phyloP scores from a whole-genome alignment of 2,113 vertebrate species.

The Lathamus discolor region DNA sequence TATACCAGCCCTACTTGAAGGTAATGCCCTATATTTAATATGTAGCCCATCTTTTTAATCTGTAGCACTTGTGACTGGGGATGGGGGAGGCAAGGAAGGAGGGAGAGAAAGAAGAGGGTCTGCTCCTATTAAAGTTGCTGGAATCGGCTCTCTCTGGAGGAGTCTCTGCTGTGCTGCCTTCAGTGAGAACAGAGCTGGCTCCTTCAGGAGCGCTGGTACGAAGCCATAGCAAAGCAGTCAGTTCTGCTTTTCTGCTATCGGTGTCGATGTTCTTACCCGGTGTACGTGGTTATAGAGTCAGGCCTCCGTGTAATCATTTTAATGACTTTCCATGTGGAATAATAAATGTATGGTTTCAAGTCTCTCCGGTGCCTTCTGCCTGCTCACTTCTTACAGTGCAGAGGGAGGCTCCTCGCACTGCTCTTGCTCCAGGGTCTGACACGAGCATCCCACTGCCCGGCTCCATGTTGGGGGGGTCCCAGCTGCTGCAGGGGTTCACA shows the following conservation, averaged over 20 bases:
- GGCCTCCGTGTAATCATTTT: conserved; percentile 51
- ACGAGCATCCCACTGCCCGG: rapidly evolving
- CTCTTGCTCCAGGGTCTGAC: not conserved
- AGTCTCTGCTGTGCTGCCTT: not conserved
- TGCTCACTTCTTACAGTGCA: not conserved
- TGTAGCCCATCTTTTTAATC: conserved; percentile 59
- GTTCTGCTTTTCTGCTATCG: not conserved
- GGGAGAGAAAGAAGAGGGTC: not conserved
- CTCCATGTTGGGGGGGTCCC: rapidly evolving
- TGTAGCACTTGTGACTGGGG: conserved; percentile 64
- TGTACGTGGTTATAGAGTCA: not conserved
- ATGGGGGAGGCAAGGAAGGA: not conserved
- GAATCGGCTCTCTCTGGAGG: not conserved
- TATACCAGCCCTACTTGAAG: conserved; percentile 45
- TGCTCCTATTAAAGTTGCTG: not conserved
- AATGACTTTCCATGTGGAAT: conserved; percentile 50
- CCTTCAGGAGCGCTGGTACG: not conserved
- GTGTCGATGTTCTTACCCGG: not conserved
- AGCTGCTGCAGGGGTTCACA: not conserved
- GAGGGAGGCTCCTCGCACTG: rapidly evolving
- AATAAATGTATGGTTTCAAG: conserved; percentile 53
- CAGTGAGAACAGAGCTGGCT: not conserved
- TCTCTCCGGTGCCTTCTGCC: not conserved
- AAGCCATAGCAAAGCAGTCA: not conserved
- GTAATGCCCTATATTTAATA: conserved; percentile 58